Base-by-base conservation (phyloP, 1,140 invertebrate species). In the Papilio aristodemus region DNA sequence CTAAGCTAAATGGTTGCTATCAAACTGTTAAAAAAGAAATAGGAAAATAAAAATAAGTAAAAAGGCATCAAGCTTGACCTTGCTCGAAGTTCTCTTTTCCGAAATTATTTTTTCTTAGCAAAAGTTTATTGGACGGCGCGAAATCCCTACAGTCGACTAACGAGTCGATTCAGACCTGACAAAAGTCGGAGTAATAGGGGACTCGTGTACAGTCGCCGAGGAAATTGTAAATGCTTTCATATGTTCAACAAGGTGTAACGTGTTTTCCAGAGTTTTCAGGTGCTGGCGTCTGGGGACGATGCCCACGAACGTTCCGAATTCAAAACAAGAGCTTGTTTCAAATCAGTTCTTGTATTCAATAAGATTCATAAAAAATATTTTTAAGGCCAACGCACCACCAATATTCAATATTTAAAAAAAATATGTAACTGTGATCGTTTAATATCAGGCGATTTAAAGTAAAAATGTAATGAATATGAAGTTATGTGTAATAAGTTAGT, bases 161-260 rank as follows among this genome's bases (percentile, higher is more conserved):
- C 63, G 63, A 66, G 63, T 46, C 63, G 39, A 66, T 66, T 50
- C 41, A 66, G 63, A 46, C 63, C 39, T 46, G 41, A 66, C 41
- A 66, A 66, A 50, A 50, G 63, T 66, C 41, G 41, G 63, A 32
- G 63, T 66, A 46, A 66, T 46, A 36, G 39, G 63, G 22, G 14
- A 43, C 39, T 25, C 39, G 39, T 50, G 63, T 66, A 62, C 37
- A 66, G 63, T 66, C 41, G 63, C 41, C 27, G 63, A 66, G 41
- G 63, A 66, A 66, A 66, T 66, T 66, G 63, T 66, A 66, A 66
- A 66, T 46, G 63, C 63, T 66, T 66, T 66, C 13, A 46, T 66
- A 66, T 46, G 43, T 66, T 43, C 39, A 46, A 66, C 41, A 66
- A 66, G 41, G 39, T 66, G 63, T 66, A 66, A 32, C 25, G 25